phyloP scores from a whole-genome alignment of 2,797 vertebrate genomes.

The Cryptoblepharus egeriae region DNA sequence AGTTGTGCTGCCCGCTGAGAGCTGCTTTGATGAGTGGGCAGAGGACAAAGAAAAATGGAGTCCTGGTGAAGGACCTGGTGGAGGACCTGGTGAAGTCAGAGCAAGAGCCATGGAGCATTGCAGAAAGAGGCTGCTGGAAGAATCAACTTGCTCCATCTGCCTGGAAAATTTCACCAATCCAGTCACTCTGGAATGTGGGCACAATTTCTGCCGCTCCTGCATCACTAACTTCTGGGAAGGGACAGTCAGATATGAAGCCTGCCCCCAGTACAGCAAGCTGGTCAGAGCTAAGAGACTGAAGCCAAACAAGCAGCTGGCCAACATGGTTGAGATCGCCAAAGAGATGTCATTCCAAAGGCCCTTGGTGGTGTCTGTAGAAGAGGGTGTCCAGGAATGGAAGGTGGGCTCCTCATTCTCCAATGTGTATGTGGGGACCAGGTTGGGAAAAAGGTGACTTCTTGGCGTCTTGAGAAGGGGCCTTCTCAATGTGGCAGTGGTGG shows the following conservation, averaged over 20 bases:
- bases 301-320: slow-evolving; percentile 68
- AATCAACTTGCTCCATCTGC: background rate
- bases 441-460: no score
- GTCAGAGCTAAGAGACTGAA: slow-evolving; percentile 59
- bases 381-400: background rate
- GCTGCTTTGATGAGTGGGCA: no score
- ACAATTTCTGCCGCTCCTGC: slow-evolving; percentile 43
- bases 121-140: background rate
- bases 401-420: background rate
- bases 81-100: no score
- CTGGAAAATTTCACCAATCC: slow-evolving; percentile 41
- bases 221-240: slow-evolving; percentile 32
- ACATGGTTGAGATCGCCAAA: slow-evolving; percentile 58
- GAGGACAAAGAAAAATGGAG: no score
- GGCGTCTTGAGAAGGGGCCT: no score
- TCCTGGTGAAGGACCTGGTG: no score
- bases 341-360: no score
- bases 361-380: background rate
- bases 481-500: no score
- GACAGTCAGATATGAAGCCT: background rate
- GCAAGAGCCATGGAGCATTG: background rate
- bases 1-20: no score
- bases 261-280: slow-evolving; percentile 52
- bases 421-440: no score
- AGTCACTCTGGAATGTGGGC: background rate